Evolutionary conservation across 2,113 vertebrate species (phyloP).

Genomic region (Columbina picui): DNA sequence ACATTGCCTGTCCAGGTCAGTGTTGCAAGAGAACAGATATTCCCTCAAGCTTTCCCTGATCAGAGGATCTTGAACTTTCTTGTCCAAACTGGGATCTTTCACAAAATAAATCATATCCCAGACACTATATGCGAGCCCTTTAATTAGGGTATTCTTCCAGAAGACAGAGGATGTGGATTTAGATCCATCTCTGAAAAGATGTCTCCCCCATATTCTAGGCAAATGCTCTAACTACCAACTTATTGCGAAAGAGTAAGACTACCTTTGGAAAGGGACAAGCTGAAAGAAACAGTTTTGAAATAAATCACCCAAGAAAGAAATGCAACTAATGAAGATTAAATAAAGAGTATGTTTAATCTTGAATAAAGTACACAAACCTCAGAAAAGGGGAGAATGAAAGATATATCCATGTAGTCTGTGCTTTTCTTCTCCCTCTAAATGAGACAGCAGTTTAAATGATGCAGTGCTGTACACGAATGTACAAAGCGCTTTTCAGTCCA

Average conservation of each 20-base stretch:
- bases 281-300: background rate
- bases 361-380: background rate
- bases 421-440: background rate
- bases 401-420: background rate
- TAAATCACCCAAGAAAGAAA: background rate
- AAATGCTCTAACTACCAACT: background rate
- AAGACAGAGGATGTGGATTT: background rate
- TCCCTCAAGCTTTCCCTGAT: background rate
- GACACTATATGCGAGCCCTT: background rate
- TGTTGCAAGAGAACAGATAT: background rate
- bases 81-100: background rate
- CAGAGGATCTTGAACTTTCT: background rate
- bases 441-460: background rate
- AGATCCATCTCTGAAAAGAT: background rate
- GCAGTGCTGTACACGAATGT: background rate
- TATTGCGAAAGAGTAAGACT: background rate
- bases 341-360: background rate
- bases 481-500: background rate
- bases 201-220: background rate
- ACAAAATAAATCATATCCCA: background rate
- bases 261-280: background rate
- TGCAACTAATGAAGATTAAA: background rate
- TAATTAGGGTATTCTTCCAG: background rate
- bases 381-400: background rate
- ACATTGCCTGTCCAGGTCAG: background rate